Evolutionary conservation across 2,888 invertebrate species (phyloP), one percentile per base, ranked within the genome.

Genomic region (Hipparchia sbordonii): DNA sequence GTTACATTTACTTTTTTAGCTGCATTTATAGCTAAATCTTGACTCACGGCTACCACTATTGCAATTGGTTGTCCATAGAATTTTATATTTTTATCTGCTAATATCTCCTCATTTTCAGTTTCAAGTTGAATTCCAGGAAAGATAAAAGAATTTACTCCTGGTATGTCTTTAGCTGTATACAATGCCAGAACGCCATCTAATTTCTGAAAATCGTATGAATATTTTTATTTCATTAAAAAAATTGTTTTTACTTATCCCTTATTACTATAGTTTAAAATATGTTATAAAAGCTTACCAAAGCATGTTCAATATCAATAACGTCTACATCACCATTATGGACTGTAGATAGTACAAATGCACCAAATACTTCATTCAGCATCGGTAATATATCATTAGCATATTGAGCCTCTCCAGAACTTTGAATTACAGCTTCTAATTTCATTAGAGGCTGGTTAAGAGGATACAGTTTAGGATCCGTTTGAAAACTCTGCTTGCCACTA

Each of bases 11-110:
- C 95, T 80, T 92, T 86, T 70, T 92, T 90, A 0, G 95, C 95
- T 0, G 95, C 95, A 69, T 88, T 82, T 10, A 91, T 89, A 0
- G 96, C 96, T 8, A 95, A 78, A 7, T 88, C 87, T 76, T 95
- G 93, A 2, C 89, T 92, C 12, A 84, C 89, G 2, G 97, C 97
- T 0, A 96, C 95, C 0, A 97, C 89, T 23, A 97, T 90, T 0
- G 96, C 97, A 9, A 97, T 85, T 0, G 96, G 95, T 83, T 97
- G 97, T 0, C 96, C 96, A 75, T 95, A 95, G 82, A 94, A 96
- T 70, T 91, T 85, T 0, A 97, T 94, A 33, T 90, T 84, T 2
- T 89, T 91, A 56, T 91, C 92, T 45, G 95, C 95, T 46, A 95
- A 88, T 62, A 95, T 89, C 78, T 94, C 92, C 82, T 95, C 95